Conservation (phyloP, 2,888 invertebrate species). For the Agrotis clavis region DNA sequence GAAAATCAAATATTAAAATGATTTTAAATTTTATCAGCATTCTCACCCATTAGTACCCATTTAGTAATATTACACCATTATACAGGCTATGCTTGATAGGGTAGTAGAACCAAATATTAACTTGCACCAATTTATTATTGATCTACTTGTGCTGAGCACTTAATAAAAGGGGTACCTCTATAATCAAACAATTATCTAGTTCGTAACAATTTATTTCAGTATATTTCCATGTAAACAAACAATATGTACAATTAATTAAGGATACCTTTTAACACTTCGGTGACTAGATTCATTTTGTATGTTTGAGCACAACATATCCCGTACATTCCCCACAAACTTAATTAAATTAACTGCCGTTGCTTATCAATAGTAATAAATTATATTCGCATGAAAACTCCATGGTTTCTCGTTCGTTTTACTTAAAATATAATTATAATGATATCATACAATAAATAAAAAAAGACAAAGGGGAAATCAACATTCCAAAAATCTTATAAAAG, state of each 20-base stretch:
- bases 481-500: conserved; percentile 68
- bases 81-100: background rate
- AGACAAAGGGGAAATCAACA: conserved; percentile 74
- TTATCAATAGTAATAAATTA: conserved; percentile 53
- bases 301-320: conserved; percentile 76
- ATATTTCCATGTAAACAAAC: conserved; percentile 69
- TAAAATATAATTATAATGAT: conserved; percentile 78
- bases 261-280: conserved; percentile 66
- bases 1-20: conserved; percentile 52
- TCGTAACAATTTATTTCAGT: conserved; percentile 55
- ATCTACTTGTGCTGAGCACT: background rate
- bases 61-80: background rate
- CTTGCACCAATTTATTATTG: background rate
- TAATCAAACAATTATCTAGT: conserved; percentile 22
- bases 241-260: conserved; percentile 68
- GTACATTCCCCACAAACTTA: conserved; percentile 74
- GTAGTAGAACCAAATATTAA: background rate
- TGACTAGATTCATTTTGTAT: conserved; percentile 85
- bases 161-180: background rate
- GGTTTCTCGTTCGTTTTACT: conserved; percentile 74
- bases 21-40: conserved; percentile 26
- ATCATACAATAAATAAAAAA: conserved; percentile 71
- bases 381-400: conserved; percentile 63
- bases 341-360: conserved; percentile 64
- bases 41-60: background rate